Percentiles rank a stretch among this genome's conserved stretches.
phyloP scores from a whole-genome alignment of 2,888 invertebrate species.

The Physocephala rufipes region DNA sequence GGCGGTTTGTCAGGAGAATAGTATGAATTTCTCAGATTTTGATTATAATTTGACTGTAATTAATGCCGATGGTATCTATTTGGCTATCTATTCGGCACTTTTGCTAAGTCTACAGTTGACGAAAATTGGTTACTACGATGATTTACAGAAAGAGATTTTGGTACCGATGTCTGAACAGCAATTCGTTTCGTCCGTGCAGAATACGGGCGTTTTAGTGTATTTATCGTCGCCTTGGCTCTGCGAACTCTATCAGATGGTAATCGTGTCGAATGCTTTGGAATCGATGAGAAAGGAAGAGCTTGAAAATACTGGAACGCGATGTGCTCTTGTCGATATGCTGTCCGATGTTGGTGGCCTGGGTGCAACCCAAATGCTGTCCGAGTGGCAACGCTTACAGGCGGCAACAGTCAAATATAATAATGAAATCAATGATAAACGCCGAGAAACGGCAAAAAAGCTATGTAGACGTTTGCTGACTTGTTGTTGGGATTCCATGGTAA shows the following conservation, averaged over 20 bases:
- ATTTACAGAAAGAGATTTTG: conserved; percentile 62
- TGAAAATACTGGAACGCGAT: conserved; percentile 57
- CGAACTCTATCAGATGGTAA: conserved; percentile 88
- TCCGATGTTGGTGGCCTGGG: conserved; percentile 85
- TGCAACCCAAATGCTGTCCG: conserved; percentile 84
- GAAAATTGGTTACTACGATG: conserved; percentile 78
- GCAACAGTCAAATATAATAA: conserved; percentile 74
- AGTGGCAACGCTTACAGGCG: conserved; percentile 85
- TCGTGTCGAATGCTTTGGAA: conserved; percentile 69
- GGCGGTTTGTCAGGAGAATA: conserved; percentile 83
- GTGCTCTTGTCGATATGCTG: conserved; percentile 66
- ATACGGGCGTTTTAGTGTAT: conserved; percentile 91
- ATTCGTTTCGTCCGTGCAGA: conserved; percentile 91
- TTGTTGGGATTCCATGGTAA: conserved; percentile 92
- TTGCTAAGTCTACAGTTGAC: conserved; percentile 83
- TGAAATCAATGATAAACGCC: conserved; percentile 75
- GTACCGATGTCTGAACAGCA: conserved; percentile 81
- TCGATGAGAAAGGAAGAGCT: conserved; percentile 57
- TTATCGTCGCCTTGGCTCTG: conserved; percentile 93
- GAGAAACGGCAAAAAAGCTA: conserved; percentile 81
- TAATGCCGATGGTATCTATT: conserved; percentile 94
- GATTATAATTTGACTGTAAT: conserved; percentile 75
- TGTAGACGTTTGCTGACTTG: conserved; percentile 83
- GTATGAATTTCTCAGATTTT: conserved; percentile 65
- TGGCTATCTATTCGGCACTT: conserved; percentile 88